Conservation (phyloP, 2,797 vertebrate genomes). For the Rhincodon typus region DNA sequence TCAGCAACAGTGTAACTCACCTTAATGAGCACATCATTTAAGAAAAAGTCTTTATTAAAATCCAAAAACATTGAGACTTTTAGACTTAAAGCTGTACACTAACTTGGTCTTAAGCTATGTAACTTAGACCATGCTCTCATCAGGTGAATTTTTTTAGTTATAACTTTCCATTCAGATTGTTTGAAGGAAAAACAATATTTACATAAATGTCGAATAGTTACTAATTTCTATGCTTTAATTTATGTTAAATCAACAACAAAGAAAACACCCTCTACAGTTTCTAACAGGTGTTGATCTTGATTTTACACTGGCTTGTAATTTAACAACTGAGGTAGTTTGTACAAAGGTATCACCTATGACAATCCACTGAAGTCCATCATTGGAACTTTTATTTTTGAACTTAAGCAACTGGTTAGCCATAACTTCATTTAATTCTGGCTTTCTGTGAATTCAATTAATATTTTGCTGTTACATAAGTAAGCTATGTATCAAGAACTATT, state of each 20-base stretch:
- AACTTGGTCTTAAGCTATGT: not conserved
- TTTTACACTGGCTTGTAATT: slow-evolving; percentile 2
- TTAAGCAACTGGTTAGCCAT: too few relatives aligned
- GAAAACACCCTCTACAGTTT: not conserved
- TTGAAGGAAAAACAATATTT: not conserved
- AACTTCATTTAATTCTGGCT: not conserved
- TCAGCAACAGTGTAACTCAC: not conserved
- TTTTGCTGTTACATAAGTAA: not conserved
- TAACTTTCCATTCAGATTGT: not conserved
- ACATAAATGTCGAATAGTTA: not conserved
- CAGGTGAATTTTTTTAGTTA: not conserved
- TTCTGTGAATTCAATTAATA: not conserved
- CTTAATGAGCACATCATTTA: not conserved
- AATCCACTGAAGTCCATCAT: not conserved
- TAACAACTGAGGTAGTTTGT: not conserved
- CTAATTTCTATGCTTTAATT: not conserved
- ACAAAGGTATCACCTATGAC: not conserved
- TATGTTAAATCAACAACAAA: not conserved
- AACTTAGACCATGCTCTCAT: not conserved
- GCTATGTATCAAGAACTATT: not conserved
- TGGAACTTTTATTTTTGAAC: not conserved
- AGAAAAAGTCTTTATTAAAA: not conserved
- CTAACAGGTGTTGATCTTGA: not conserved
- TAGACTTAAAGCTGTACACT: not conserved
- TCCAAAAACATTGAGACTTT: not conserved